A percentile compares a stretch with the other conserved stretches of the same genome.
phyloP scores from a whole-genome alignment of 2,888 invertebrate species.

The Andrena camellia region DNA sequence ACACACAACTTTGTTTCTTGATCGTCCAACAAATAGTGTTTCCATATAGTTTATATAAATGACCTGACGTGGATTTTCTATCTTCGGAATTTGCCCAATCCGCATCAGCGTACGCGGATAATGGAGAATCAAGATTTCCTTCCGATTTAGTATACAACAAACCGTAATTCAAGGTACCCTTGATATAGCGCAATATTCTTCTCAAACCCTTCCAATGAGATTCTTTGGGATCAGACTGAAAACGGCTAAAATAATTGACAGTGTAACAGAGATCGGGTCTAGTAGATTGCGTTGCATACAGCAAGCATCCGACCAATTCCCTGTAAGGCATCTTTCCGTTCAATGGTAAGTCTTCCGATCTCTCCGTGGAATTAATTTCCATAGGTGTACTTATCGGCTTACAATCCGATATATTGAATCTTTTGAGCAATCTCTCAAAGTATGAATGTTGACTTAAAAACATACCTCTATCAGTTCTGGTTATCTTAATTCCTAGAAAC shows the following conservation, averaged over 20 bases:
- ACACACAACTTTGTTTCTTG: neutral
- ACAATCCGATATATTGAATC: neutral
- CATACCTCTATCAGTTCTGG: neutral
- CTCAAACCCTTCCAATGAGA: neutral
- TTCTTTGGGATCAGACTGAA: neutral
- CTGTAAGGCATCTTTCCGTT: neutral
- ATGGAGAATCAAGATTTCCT: neutral
- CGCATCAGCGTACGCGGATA: neutral
- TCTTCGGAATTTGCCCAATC: neutral
- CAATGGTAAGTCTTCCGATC: neutral
- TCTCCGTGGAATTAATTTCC: neutral
- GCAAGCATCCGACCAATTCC: neutral
- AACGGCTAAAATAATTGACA: conserved; percentile 6
- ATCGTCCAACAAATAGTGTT: neutral
- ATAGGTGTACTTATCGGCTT: neutral
- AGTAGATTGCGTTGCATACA: neutral
- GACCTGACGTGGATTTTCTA: neutral
- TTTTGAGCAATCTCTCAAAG: neutral
- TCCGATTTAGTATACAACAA: neutral
- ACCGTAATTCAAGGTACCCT: neutral
- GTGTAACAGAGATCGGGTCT: neutral
- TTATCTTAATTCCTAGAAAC: neutral
- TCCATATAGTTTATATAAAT: neutral
- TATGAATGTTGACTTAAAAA: neutral
- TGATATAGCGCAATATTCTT: neutral